Percentiles rank a stretch among this genome's conserved stretches.
Conservation (phyloP, 2,113 vertebrate species). For the Pionites leucogaster region DNA sequence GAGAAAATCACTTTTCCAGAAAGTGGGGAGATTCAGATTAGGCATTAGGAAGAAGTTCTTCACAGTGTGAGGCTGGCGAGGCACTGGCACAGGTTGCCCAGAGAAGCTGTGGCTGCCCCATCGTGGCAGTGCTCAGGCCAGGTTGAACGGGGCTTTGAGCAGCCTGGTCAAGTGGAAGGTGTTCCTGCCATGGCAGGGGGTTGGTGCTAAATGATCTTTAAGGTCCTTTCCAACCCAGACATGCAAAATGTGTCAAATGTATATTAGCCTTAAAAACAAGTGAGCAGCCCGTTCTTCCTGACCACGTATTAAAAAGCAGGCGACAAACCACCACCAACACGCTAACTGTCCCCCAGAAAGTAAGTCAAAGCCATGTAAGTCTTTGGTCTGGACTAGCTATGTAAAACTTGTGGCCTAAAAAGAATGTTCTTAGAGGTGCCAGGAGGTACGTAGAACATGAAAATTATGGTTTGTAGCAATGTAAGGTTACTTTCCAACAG, state of each 20-base stretch:
- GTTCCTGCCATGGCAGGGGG: neutral
- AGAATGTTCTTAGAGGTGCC: neutral
- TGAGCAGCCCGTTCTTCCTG: neutral
- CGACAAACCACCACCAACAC: no score
- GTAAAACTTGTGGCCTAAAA: neutral
- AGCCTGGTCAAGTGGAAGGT: neutral
- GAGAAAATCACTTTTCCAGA: accelerated
- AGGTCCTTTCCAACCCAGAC: neutral
- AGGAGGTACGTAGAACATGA: neutral
- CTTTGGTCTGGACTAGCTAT: neutral
- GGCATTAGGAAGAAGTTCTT: neutral
- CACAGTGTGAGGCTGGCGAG: neutral
- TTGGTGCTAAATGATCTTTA: neutral
- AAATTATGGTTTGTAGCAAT: accelerated
- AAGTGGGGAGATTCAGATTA: neutral
- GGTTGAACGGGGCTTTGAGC: neutral
- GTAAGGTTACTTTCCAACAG: neutral
- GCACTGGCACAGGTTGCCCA: neutral
- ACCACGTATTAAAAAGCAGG: neutral
- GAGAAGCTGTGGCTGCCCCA: neutral
- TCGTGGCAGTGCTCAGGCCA: neutral
- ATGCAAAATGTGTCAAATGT: neutral
- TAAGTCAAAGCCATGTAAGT: neutral
- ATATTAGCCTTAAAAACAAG: neutral
- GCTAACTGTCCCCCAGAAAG: accelerated